These are phyloP conservation scores for Lepilemur ruficaudatus DNA, from an alignment of 2,797 vertebrate species.

Conservation along the genomic window DNA sequence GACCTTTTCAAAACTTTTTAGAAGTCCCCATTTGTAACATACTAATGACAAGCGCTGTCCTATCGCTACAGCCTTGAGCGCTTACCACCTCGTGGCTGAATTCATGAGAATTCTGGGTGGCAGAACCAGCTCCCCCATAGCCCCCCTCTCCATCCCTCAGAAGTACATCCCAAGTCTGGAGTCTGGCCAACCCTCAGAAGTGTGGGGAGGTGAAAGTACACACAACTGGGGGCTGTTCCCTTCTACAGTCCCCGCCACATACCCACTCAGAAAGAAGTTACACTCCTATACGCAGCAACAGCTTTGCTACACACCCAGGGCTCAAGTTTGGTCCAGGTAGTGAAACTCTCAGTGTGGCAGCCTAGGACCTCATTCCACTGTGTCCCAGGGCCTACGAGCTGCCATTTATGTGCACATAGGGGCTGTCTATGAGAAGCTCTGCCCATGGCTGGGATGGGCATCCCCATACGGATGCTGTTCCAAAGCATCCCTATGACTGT, in stretches of 20 bases:
- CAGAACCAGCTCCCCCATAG: background rate
- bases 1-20: background rate
- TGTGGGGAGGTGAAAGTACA: too few species aligned
- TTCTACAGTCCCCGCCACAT: rapidly evolving
- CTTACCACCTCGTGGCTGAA: background rate
- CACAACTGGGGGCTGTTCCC: background rate
- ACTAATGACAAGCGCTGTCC: rapidly evolving
- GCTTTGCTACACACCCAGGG: too few species aligned
- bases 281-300: background rate
- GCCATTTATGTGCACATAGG: background rate
- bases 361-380: background rate
- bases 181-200: too few species aligned
- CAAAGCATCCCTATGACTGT: too few species aligned
- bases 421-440: background rate
- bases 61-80: background rate
- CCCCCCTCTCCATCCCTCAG: background rate
- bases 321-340: rapidly evolving
- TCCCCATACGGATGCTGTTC: too few species aligned
- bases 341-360: background rate
- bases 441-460: background rate
- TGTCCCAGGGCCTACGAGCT: background rate
- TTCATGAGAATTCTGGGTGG: background rate
- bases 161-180: background rate
- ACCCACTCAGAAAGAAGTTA: background rate
- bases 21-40: background rate